Base-by-base conservation (phyloP, 2,797 vertebrate species). In the Linurgus olivaceus region DNA sequence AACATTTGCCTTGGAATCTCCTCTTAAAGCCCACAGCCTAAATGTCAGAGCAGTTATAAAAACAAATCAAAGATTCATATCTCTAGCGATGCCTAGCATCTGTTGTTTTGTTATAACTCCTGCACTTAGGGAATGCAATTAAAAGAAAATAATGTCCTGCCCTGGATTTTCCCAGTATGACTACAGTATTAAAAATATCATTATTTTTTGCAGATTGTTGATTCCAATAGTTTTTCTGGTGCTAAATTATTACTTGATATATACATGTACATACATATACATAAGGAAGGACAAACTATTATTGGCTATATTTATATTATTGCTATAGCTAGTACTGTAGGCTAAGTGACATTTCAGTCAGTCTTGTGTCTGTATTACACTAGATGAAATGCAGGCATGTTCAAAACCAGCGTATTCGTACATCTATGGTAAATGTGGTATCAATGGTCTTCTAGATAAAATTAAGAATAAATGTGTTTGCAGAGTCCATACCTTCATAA, bases 21-120 rank as follows among this genome's bases (percentile, higher is more conserved):
- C 47, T 65, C 59, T 51, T 85, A 59, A 90, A 94, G 58, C 45
- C 65, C 89, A 86, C 51, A 83, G 54, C 24, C 65, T 84, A 94
- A 94, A 94, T 94, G 82, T 92, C 95, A 92, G 61, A 90, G 50
- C 55, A 71, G 78, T 71, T 94, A 90, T 86, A 93, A 93, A 93
- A 86, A 92, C 44, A 96, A 92, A 96, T 73, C 37, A 88, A 92
- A 79, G 65, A 78, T 66, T 74, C 62, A 33, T 48, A 48, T 88
- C 65, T 93, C 84, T 76, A 85, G 59, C 0, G 6, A 71, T 73
- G 81, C 58, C 65, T 80, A 83, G 11, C 86, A 96, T 96, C 95
- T 96, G 92, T 78, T 95, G 78, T 96, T 94, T 94, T 94, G 50
- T 86, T 96, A 75, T 47, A 91, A 81, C 29, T 44, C 35, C 57